Evolutionary conservation across 37 sponge, comb jelly and placozoan genomes (phyloP), one percentile per base, ranked within the genome.

Genomic region (Ianthella basta): DNA sequence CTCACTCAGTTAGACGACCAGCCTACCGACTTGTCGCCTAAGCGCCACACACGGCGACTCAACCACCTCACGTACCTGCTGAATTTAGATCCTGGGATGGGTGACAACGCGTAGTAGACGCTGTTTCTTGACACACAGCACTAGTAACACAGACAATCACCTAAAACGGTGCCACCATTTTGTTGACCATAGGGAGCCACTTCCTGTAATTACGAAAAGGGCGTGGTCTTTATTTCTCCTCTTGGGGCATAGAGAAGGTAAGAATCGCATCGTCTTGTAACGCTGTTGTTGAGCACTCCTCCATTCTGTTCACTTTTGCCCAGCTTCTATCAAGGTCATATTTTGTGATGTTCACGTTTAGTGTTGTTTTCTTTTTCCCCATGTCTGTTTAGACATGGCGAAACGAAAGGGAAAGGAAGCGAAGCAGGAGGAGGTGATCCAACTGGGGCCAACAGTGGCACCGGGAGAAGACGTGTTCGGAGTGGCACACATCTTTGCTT

Each of bases 401-500:
- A 93, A 89, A 55, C 60, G 97, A 63, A 94, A 95, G 87, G 94
- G 92, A 60, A 91, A 85, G 84, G 86, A 75, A 44, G 61, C 40
- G 40, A 87, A 95, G 80, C 83, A 95, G 80, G 99, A 99, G 66
- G 95, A 96, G 84, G 91, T 90, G 73, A 79, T 97, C 24, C 87
- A 89, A 39, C 88, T 99, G 38, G 99, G 97, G 3, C 97, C 97
- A 5, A 88, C 87, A 23, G 99, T 95, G 39, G 92, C 88, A 6
- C 97, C 95, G 39, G 99, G 97, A 13, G 97, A 99, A 80, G 77
- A 91, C 29, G 99, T 99, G 24, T 99, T 99, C 86, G 99, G 97
- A 33, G 99, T 99, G 4, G 95, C 94, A 55, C 99, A 99, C 93
- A 99, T 99, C 20, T 99, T 99, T 87, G 99, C 99, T 54, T 97